phyloP scores from a whole-genome alignment of 1,140 invertebrate species.

The Scaptomyza hsui region DNA sequence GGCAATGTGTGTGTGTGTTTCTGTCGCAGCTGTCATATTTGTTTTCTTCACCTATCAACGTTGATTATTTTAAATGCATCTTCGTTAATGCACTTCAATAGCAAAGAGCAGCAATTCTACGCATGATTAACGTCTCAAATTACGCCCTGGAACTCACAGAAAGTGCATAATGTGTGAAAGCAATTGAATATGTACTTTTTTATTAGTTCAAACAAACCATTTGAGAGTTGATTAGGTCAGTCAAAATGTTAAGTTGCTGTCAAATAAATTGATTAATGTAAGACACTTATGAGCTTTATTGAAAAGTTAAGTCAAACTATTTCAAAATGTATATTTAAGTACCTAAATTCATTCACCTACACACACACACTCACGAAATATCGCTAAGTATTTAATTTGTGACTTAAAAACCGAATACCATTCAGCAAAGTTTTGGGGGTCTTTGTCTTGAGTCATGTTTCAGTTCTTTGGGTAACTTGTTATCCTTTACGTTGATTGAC shows the following conservation, averaged over 20 bases:
- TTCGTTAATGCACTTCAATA: slow-evolving; percentile 74
- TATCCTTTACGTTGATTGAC: slow-evolving; percentile 74
- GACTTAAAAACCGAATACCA: slow-evolving; percentile 12
- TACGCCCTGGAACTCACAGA: background rate
- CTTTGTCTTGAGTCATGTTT: slow-evolving; percentile 32
- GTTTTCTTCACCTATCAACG: slow-evolving; percentile 41
- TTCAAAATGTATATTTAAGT: no score
- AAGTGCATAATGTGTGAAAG: background rate
- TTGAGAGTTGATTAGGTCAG: background rate
- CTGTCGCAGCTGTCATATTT: slow-evolving; percentile 56
- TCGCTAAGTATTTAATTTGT: slow-evolving; percentile 6
- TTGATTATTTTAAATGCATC: slow-evolving; percentile 76
- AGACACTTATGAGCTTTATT: no score
- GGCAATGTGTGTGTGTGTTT: slow-evolving; percentile 21
- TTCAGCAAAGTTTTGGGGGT: slow-evolving; percentile 4
- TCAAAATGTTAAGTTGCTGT: background rate
- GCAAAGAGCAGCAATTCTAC: slow-evolving; percentile 55
- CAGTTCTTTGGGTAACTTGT: slow-evolving; percentile 59
- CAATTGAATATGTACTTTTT: background rate
- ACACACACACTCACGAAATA: background rate
- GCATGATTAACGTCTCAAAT: slow-evolving; percentile 50
- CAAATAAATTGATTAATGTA: background rate
- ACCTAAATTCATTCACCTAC: no score
- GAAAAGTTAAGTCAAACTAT: background rate
- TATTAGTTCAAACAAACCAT: background rate